Evolutionary conservation across 2,113 vertebrate species (phyloP).

Genomic region (Parotia lawesii): DNA sequence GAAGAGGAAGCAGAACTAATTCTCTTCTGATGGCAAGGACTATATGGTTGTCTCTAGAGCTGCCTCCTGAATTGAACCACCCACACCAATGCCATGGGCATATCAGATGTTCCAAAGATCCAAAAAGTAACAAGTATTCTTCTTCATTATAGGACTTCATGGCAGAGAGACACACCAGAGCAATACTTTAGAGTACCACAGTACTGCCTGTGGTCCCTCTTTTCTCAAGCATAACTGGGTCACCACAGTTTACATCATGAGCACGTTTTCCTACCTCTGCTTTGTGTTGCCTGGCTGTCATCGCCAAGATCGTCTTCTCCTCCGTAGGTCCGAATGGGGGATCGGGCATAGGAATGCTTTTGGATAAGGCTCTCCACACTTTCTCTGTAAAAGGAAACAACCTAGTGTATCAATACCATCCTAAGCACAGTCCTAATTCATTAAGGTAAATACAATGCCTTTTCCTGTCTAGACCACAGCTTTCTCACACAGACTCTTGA

Average conservation of each 20-base stretch:
- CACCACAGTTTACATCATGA: background rate
- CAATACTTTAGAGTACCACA: background rate
- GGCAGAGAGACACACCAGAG: background rate
- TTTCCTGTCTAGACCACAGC: background rate
- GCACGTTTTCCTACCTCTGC: conserved; percentile 76
- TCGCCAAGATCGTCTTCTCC: conserved; percentile 92
- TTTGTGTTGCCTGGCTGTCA: conserved; percentile 84
- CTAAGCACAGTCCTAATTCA: background rate
- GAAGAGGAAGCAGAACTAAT: background rate
- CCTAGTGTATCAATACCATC: background rate
- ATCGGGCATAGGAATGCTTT: conserved; percentile 97
- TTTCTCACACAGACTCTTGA: background rate
- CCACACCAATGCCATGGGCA: too few species aligned
- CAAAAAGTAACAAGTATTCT: background rate
- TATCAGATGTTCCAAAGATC: background rate
- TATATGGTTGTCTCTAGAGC: background rate
- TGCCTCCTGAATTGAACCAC: background rate
- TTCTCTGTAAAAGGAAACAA: conserved; percentile 78
- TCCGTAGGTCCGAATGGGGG: conserved; percentile 93
- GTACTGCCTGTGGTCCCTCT: background rate
- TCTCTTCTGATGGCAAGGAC: background rate
- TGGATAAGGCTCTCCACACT: conserved; percentile 98
- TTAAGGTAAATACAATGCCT: background rate
- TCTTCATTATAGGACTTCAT: background rate
- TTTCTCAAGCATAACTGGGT: background rate